phyloP scores from a whole-genome alignment of 2,113 vertebrate genomes.

The Pseudorhombus dupliciocellatus region DNA sequence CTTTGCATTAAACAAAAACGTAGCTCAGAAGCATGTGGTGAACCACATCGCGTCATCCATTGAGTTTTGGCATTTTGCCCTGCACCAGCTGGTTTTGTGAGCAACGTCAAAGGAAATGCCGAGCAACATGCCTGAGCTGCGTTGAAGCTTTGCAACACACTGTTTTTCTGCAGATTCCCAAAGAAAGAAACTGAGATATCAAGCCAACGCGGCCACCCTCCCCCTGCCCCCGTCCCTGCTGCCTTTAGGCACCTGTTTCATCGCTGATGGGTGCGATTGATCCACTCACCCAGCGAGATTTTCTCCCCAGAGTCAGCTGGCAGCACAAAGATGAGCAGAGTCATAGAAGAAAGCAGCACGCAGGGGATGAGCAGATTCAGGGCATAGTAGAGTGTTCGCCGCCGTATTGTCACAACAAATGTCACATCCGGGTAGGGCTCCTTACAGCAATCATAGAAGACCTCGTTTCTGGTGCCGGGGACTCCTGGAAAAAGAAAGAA shows the following conservation, averaged over 20 bases:
- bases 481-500: constrained; percentile 69
- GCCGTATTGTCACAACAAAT: constrained; percentile 80
- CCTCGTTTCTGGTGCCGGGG: constrained; percentile 74
- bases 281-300: constrained; percentile 83
- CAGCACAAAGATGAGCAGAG: constrained; percentile 83
- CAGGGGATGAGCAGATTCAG: constrained; percentile 85
- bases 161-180: not conserved
- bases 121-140: not conserved
- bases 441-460: constrained; percentile 82
- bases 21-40: no score
- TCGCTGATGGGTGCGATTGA: constrained; percentile 1
- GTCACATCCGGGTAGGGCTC: constrained; percentile 84
- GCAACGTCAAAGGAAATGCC: no score
- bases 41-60: no score
- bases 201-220: not conserved
- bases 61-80: no score
- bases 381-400: constrained; percentile 83
- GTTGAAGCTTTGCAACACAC: not conserved
- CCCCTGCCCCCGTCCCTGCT: not conserved
- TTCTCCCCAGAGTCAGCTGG: constrained; percentile 87
- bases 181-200: not conserved
- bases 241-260: not conserved
- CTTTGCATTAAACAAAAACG: no score
- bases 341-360: constrained; percentile 83
- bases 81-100: no score